A percentile compares a stretch with the other conserved stretches of the same genome.
Evolutionary conservation across 1,140 invertebrate species (phyloP).

Genomic region (Caenorhabditis remanei): DNA sequence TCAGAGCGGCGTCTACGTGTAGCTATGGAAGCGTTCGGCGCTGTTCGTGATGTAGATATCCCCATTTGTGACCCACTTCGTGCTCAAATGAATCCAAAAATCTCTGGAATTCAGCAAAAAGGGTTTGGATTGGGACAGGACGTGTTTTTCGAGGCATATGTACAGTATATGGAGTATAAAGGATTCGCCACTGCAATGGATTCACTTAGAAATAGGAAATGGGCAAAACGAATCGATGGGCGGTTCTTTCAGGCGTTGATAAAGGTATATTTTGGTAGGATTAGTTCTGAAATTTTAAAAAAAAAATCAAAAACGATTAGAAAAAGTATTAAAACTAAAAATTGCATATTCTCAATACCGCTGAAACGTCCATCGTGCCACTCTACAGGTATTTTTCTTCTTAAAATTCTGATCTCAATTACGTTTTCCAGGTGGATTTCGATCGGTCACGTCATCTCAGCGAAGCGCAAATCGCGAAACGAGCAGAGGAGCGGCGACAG

Average conservation of each 20-base stretch:
- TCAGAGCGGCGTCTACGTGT: slow-evolving; percentile 24
- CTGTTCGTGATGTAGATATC: slow-evolving; percentile 54
- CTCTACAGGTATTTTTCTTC: slow-evolving; percentile 39
- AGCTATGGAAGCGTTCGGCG: slow-evolving; percentile 54
- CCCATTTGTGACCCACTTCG: slow-evolving; percentile 57
- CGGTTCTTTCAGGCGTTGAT: slow-evolving; percentile 58
- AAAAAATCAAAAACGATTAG: no score
- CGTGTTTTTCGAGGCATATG: slow-evolving; percentile 62
- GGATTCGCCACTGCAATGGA: slow-evolving; percentile 57
- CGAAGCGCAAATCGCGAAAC: slow-evolving; percentile 32
- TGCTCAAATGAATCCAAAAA: slow-evolving; percentile 40
- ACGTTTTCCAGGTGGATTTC: slow-evolving; percentile 60
- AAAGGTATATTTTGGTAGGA: slow-evolving; percentile 45
- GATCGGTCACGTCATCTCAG: slow-evolving; percentile 61
- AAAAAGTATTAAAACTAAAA: not conserved
- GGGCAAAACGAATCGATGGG: slow-evolving; percentile 61
- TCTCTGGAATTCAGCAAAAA: slow-evolving; percentile 60
- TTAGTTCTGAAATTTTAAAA: no score
- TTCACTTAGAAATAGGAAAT: slow-evolving; percentile 57
- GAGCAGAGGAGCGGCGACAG: slow-evolving; percentile 22
- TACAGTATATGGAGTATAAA: slow-evolving; percentile 59
- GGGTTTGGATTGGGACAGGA: slow-evolving; percentile 62
- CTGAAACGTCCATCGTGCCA: not conserved
- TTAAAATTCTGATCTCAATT: not conserved
- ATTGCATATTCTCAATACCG: not conserved